A percentile compares a stretch with the other conserved stretches of the same genome.
Conservation (phyloP, 2,113 vertebrate genomes). For the Chamaetylas fuelleborni region DNA sequence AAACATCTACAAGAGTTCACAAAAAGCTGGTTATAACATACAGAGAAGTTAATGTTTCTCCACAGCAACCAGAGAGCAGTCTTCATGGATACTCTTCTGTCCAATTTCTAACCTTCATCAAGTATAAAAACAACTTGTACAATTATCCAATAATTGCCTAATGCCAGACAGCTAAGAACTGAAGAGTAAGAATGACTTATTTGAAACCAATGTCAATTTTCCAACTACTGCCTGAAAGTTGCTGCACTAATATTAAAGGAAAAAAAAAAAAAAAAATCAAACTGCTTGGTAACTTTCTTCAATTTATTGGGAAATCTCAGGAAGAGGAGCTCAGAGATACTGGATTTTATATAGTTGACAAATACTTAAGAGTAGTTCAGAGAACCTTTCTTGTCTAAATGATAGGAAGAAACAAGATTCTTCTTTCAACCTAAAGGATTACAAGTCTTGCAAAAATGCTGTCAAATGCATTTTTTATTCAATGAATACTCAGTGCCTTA, state of each 20-base stretch:
- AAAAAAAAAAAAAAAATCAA: not conserved
- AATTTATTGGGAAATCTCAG: not conserved
- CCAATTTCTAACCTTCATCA: not conserved
- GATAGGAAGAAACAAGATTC: not conserved
- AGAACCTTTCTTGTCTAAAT: not conserved
- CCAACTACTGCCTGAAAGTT: not conserved
- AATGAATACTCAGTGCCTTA: not conserved
- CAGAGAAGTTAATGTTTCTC: not conserved
- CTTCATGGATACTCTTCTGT: not conserved
- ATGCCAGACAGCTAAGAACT: not conserved
- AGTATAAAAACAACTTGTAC: not conserved
- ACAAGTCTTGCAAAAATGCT: not conserved
- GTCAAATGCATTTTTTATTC: not conserved
- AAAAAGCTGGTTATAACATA: not conserved
- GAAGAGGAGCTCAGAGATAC: not conserved
- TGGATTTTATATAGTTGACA: not conserved
- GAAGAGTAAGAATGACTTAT: not conserved
- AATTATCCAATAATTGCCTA: not conserved
- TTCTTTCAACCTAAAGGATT: not conserved
- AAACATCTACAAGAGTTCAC: not conserved
- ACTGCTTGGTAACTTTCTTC: not conserved
- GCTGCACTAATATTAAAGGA: not conserved
- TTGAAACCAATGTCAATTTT: not conserved
- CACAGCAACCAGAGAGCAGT: not conserved
- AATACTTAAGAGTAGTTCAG: not conserved